Percentiles rank a stretch among this genome's conserved stretches.
Evolutionary conservation across 2,113 vertebrate species (phyloP).

Genomic region (Elgaria multicarinata): DNA sequence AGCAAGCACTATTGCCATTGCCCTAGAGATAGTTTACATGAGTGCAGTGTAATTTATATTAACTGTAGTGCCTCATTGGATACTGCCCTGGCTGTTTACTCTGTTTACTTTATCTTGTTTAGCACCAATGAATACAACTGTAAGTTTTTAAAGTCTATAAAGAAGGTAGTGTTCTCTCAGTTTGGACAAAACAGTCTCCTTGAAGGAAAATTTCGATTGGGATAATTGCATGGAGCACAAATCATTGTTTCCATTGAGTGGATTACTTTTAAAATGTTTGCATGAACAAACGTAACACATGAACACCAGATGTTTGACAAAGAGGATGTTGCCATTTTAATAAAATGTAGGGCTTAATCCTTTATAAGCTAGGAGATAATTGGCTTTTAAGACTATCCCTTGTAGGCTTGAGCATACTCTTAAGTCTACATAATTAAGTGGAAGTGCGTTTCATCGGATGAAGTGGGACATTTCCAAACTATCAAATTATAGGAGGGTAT

Average conservation of each 20-base stretch:
- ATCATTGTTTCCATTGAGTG: background rate
- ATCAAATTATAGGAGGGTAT: background rate
- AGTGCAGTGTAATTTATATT: too few species aligned
- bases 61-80: too few species aligned
- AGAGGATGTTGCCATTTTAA: background rate
- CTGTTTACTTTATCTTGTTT: background rate
- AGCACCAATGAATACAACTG: too few species aligned
- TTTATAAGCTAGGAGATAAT: background rate
- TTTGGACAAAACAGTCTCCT: background rate
- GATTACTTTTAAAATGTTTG: conserved; percentile 1
- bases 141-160: background rate
- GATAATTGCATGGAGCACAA: background rate
- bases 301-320: background rate
- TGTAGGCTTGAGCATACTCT: background rate
- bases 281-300: background rate
- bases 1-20: too few species aligned
- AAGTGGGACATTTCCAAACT: background rate
- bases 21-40: too few species aligned
- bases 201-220: background rate
- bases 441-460: background rate
- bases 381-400: background rate
- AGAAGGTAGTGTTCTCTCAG: too few species aligned
- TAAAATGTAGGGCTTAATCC: background rate
- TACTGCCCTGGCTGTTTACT: too few species aligned
- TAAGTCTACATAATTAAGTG: background rate